Evolutionary conservation across 2,113 vertebrate species (phyloP).

Genomic region (Perca flavescens): DNA sequence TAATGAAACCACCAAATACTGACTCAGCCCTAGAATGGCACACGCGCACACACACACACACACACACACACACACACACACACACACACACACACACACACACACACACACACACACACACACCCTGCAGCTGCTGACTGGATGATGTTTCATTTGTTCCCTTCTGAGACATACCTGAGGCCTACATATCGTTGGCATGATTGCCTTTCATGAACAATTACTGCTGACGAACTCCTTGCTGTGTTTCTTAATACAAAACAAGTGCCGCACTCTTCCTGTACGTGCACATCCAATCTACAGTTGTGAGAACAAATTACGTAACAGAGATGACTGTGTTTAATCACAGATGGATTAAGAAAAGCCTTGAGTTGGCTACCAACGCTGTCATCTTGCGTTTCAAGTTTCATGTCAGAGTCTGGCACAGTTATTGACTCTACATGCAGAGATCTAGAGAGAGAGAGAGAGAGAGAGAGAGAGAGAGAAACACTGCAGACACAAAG

Average conservation of each 20-base stretch:
- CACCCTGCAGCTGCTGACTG: neutral
- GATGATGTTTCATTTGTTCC: slow-evolving; percentile 1
- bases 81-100: too few species aligned
- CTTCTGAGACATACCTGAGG: neutral
- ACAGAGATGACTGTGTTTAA: slow-evolving; percentile 56
- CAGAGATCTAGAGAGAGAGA: neutral
- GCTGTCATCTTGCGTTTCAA: slow-evolving; percentile 2
- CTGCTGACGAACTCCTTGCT: neutral
- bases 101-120: neutral
- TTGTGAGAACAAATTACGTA: slow-evolving; percentile 49
- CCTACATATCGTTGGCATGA: neutral
- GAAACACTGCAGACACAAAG: neutral
- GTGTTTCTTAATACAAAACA: neutral
- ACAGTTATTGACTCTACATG: neutral
- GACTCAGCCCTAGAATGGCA: slow-evolving; percentile 5
- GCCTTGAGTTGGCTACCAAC: slow-evolving; percentile 9
- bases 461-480: neutral
- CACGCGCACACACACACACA: neutral
- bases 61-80: too few species aligned
- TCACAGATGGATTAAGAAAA: slow-evolving; percentile 72
- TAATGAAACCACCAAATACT: slow-evolving; percentile 8
- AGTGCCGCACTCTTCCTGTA: neutral
- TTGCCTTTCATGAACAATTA: neutral
- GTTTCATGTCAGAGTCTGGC: neutral
- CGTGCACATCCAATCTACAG: slow-evolving; percentile 27